phyloP scores from a whole-genome alignment of 35 echinoderm and acorn worm species.

The Stichopus chloronotus region DNA sequence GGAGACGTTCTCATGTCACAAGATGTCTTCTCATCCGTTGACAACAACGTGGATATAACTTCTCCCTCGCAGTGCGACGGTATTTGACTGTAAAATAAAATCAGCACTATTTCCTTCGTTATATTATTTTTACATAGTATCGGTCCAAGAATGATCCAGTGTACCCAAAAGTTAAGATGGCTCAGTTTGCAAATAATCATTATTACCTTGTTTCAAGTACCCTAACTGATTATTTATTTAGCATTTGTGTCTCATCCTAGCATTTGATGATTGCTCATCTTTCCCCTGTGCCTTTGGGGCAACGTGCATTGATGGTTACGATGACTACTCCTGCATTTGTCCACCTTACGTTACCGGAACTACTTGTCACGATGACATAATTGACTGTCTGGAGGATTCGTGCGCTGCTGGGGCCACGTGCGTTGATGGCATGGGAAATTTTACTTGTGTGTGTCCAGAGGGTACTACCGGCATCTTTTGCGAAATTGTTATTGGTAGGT shows the following conservation, averaged over 20 bases:
- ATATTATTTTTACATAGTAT: not conserved
- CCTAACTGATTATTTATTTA: not conserved
- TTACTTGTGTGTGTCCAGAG: constrained; percentile 3
- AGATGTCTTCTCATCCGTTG: not conserved
- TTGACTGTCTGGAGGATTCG: not conserved
- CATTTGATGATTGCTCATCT: not conserved
- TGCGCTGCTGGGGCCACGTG: not conserved
- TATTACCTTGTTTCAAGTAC: not conserved
- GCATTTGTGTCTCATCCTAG: not conserved
- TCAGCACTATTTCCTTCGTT: not conserved
- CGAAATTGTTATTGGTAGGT: not conserved
- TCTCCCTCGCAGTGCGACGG: not conserved
- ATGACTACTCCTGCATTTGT: not conserved
- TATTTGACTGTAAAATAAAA: not conserved
- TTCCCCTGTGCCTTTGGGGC: not conserved
- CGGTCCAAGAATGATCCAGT: not conserved
- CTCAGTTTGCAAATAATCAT: not conserved
- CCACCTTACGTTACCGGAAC: not conserved
- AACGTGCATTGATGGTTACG: not conserved
- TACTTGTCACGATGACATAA: not conserved
- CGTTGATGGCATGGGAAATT: not conserved
- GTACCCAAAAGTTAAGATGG: not conserved
- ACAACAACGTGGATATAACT: not conserved
- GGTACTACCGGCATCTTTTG: not conserved
- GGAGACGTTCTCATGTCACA: not conserved